phyloP scores from a whole-genome alignment of 2,888 invertebrate species.

The Euplexia lucipara region DNA sequence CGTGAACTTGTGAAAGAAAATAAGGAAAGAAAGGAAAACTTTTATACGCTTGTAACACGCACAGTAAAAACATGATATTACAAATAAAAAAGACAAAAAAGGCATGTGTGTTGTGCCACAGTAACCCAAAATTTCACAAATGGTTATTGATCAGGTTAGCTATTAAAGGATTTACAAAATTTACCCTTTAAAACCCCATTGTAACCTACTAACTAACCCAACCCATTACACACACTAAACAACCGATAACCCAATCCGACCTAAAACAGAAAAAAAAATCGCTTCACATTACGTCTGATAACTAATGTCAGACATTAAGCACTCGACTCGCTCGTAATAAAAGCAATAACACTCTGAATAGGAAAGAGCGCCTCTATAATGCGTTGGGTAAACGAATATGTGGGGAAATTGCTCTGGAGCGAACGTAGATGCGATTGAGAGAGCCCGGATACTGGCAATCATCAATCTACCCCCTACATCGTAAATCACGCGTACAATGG shows the following conservation, averaged over 20 bases:
- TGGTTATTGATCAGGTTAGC: too few species aligned
- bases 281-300: slow-evolving; percentile 64
- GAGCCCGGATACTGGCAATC: slow-evolving; percentile 86
- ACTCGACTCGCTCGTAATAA: slow-evolving; percentile 80
- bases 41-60: too few species aligned
- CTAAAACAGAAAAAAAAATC: slow-evolving; percentile 60
- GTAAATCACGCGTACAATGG: slow-evolving; percentile 90
- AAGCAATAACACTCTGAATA: slow-evolving; percentile 87
- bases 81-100: too few species aligned
- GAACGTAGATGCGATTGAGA: slow-evolving; percentile 82
- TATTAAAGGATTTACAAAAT: too few species aligned
- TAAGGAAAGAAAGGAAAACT: too few species aligned
- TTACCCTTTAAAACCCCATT: not conserved
- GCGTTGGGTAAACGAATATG: slow-evolving; percentile 89
- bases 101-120: too few species aligned
- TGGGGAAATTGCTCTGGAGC: slow-evolving; percentile 86
- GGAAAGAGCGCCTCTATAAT: slow-evolving; percentile 88
- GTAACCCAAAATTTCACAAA: too few species aligned
- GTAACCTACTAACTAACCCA: not conserved
- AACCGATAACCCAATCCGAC: slow-evolving; percentile 12
- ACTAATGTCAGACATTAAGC: slow-evolving; percentile 81
- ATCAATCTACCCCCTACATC: slow-evolving; percentile 86
- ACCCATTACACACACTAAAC: slow-evolving; percentile 8
- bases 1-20: too few species aligned
- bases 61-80: too few species aligned